Evolutionary conservation across 2,888 invertebrate species (phyloP).

Genomic region (Scelioninae gen. 2): DNA sequence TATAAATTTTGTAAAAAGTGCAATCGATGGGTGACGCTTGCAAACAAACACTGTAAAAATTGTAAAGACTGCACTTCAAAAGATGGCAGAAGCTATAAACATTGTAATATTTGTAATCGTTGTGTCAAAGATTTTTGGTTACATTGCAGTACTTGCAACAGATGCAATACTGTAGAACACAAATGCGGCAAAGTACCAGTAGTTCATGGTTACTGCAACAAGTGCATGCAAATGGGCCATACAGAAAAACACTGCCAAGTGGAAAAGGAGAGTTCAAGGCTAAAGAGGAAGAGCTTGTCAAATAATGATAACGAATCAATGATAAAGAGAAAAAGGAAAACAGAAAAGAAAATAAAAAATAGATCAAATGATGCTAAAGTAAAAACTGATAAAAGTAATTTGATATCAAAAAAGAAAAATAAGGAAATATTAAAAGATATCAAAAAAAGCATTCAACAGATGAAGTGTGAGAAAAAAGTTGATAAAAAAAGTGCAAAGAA

Average conservation of each 20-base stretch:
- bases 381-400: conserved; percentile 6
- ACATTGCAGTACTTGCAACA: conserved; percentile 85
- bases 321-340: conserved; percentile 1
- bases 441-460: not conserved
- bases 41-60: conserved; percentile 85
- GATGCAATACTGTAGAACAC: conserved; percentile 80
- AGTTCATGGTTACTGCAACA: conserved; percentile 68
- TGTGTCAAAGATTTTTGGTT: conserved; percentile 92
- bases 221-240: conserved; percentile 66
- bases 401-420: conserved; percentile 3
- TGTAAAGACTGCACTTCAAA: conserved; percentile 86
- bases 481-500: not conserved
- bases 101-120: conserved; percentile 80
- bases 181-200: conserved; percentile 75
- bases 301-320: conserved; percentile 7
- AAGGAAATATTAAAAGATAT: not conserved
- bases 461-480: not conserved
- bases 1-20: conserved; percentile 86
- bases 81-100: conserved; percentile 83
- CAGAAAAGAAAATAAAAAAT: conserved; percentile 3
- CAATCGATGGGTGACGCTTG: conserved; percentile 81
- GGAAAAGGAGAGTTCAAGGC: not conserved
- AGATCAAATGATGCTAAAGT: not conserved
- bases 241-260: conserved; percentile 40
- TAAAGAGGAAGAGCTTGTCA: not conserved